Conservation (phyloP, 2,888 invertebrate species). For the Sminthurinus aureus region DNA sequence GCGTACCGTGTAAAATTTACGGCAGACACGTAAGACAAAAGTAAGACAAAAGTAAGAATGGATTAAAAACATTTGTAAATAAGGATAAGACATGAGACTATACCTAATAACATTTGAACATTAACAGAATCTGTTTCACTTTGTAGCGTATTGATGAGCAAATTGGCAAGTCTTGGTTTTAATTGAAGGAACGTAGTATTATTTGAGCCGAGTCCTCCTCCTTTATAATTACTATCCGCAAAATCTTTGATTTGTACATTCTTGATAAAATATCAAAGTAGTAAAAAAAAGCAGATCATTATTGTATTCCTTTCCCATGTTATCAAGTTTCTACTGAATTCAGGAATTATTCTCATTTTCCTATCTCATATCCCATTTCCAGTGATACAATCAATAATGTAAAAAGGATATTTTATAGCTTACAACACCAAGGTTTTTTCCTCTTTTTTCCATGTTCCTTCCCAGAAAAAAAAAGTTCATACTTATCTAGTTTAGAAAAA, state of each 20-base stretch:
- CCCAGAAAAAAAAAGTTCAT: too few relatives aligned
- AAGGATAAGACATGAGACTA: constrained; percentile 42
- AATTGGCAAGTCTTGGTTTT: constrained; percentile 78
- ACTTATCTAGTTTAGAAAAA: too few relatives aligned
- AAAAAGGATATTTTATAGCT: too few relatives aligned
- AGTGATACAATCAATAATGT: too few relatives aligned
- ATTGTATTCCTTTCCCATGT: neutral
- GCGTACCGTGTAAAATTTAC: too few relatives aligned
- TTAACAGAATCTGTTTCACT: constrained; percentile 85
- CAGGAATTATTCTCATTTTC: neutral
- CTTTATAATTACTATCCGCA: constrained; percentile 45
- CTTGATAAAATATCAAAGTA: constrained; percentile 47
- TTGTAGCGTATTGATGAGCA: constrained; percentile 82
- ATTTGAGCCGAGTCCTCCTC: constrained; percentile 9
- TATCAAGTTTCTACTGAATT: too few relatives aligned
- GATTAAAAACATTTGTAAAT: neutral
- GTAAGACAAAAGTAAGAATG: constrained; percentile 4
- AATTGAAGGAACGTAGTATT: constrained; percentile 72
- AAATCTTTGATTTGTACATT: constrained; percentile 64
- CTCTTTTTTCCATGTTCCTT: too few relatives aligned
- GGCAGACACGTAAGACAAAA: constrained; percentile 9
- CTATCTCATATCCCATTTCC: neutral
- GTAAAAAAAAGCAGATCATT: neutral
- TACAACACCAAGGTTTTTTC: too few relatives aligned
- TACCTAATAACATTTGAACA: constrained; percentile 83